Evolutionary conservation across 2,113 vertebrate species (phyloP), one percentile per base, ranked within the genome.

Genomic region (Trichechus manatus): DNA sequence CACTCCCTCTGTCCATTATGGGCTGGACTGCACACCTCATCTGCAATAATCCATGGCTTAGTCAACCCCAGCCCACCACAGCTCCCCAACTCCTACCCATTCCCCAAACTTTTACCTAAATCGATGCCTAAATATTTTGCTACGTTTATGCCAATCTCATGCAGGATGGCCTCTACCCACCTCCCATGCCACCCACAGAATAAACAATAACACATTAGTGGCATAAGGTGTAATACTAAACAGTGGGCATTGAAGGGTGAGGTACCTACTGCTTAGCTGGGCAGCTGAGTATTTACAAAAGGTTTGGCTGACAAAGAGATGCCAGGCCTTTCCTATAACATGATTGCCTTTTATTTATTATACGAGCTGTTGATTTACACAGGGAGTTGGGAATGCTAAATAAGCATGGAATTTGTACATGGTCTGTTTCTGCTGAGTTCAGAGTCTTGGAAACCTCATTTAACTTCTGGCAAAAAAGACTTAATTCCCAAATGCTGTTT

Each of bases 271-370:
- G 33, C 63, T 80, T 42, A 61, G 47, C 11, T 77, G 63, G n/a
- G 75, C 75, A 81, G 36, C 42, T 36, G 50, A 25, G 36, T 97
- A 86, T 96, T 95, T 97, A 77, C 59, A 42, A 47, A 97, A 77
- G 68, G 63, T 84, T 91, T 84, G 74, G 47, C 19, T 72, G 85
- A 36, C 47, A 77, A 91, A 95, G 47, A 91, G 91, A 94, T 86
- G 92, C 63, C 50, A 94, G 50, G 33, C 64, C 88, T 95, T 86
- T 87, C 85, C 82, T 94, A 77, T 86, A 96, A 79, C 13, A 29
- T 89, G 33, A 84, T 61, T 75, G 75, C 80, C 42, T 89, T 94
- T 96, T 89, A 92, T 93, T 97, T 94, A 92, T 90, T 84, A 39
- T 33, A 36, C 0, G 1, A 36, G 44, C 64, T 88, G 44, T 82